Evolutionary conservation across 2,888 invertebrate species (phyloP), one percentile per base, ranked within the genome.

Genomic region (Catocala sponsa): DNA sequence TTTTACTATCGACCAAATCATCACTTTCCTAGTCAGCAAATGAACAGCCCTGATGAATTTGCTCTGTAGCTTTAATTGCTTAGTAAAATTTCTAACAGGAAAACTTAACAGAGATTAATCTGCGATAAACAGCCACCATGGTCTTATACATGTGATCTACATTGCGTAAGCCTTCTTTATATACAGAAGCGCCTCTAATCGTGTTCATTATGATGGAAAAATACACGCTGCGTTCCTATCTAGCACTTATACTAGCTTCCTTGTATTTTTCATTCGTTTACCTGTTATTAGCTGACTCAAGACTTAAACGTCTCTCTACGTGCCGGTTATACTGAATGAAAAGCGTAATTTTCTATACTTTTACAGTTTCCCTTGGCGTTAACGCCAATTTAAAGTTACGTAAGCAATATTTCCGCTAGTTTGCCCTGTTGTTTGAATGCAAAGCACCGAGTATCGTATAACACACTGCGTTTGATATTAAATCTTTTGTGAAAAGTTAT

Each of bases 211-310:
- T 50, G 13, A 62, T 66, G 72, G 76, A 77, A 76, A 77, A 78
- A 66, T 68, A 70, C 78, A 61, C 52, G 42, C 50, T 51, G 15
- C 49, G 52, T 63, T 55, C 59, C 53, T 65, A 32, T 59, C 48
- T 56, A 35, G 56, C 46, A 50, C 32, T 57, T 41, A 57, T 41
- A 49, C 35, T 43, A 52, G 61, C 53, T 72, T 74, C 72, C 59
- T 64, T 53, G 54, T 59, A 70, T 60, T 63, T 70, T 61, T 69
- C 44, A 74, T 55, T 48, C 25, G 58, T 67, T 74, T 71, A 59
- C 75, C 72, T 72, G 70, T 64, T 74, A 63, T 74, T 63, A 74
- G 44, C 11, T 69, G 59, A 74, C 55, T 65, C 57, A 74, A 65
- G 56, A 60, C 44, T 41, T 43, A 55, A 42, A 55, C 47, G 13